Conservation (phyloP, 2,797 vertebrate species). For the Sus cebifrons region DNA sequence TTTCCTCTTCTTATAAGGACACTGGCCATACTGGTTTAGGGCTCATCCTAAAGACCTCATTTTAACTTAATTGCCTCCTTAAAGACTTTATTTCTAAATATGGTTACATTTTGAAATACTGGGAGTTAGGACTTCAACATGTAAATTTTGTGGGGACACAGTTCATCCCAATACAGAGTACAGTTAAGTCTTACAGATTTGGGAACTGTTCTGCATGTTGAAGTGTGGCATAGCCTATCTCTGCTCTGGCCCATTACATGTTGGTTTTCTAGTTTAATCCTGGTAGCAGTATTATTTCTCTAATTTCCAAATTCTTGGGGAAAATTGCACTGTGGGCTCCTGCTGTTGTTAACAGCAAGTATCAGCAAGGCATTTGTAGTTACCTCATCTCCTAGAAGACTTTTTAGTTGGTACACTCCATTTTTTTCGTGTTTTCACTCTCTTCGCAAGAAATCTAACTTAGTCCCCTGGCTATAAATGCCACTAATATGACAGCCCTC, state of each 20-base stretch:
- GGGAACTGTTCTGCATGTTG: background rate
- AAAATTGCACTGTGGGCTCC: background rate
- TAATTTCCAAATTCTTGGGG: background rate
- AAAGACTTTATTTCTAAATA: too few relatives aligned
- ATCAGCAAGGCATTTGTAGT: background rate
- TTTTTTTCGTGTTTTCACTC: background rate
- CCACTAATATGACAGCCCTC: background rate
- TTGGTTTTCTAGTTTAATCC: background rate
- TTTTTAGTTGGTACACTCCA: background rate
- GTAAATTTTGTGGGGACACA: too few relatives aligned
- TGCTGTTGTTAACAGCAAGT: background rate
- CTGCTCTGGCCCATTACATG: background rate
- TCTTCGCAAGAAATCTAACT: background rate
- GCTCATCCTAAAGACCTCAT: background rate
- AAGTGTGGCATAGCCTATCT: background rate
- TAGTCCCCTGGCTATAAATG: background rate
- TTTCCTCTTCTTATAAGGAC: background rate
- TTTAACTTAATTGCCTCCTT: background rate
- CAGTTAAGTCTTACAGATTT: background rate
- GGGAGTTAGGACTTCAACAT: too few relatives aligned
- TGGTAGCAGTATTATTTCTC: background rate
- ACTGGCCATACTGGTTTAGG: background rate
- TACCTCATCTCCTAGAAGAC: background rate
- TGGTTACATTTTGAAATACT: too few relatives aligned
- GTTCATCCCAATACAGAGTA: background rate